Evolutionary conservation across 2,888 invertebrate genomes (phyloP).

Genomic region (Ceraclea dissimilis): DNA sequence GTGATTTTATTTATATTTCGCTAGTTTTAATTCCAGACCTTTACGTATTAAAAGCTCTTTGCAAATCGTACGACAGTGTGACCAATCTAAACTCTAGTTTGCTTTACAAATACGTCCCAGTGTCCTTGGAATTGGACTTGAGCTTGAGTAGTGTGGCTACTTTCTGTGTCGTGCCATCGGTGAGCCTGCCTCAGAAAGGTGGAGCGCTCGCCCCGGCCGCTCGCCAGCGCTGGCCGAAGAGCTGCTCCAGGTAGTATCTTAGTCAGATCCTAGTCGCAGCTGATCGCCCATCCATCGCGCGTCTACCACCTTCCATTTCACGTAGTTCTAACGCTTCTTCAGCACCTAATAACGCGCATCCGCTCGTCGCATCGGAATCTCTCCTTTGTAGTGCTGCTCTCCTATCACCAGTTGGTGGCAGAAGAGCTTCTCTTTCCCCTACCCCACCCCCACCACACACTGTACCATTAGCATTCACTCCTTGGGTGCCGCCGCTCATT

Average conservation of each 20-base stretch:
- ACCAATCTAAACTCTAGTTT: slow-evolving; percentile 1
- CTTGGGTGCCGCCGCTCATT: slow-evolving; percentile 35
- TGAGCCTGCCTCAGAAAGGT: slow-evolving; percentile 35
- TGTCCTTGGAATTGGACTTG: slow-evolving; percentile 6
- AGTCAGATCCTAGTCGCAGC: slow-evolving; percentile 61
- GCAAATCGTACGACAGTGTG: not conserved
- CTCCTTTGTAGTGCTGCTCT: slow-evolving; percentile 41
- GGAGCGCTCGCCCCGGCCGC: slow-evolving; percentile 33
- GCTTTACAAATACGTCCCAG: slow-evolving; percentile 13
- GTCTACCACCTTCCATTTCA: slow-evolving; percentile 54
- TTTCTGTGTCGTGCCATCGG: slow-evolving; percentile 23
- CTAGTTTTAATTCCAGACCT: too few relatives aligned
- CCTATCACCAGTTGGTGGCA: slow-evolving; percentile 45
- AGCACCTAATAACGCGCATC: slow-evolving; percentile 47
- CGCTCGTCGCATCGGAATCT: slow-evolving; percentile 52
- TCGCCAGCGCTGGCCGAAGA: slow-evolving; percentile 54
- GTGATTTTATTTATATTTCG: too few relatives aligned
- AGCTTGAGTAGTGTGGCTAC: slow-evolving; percentile 11
- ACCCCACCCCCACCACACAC: slow-evolving; percentile 43
- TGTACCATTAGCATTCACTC: slow-evolving; percentile 42
- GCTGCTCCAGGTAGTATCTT: slow-evolving; percentile 68
- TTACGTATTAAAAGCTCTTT: too few relatives aligned
- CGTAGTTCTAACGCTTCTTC: slow-evolving; percentile 54
- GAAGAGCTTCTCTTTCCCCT: slow-evolving; percentile 52
- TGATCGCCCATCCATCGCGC: slow-evolving; percentile 46